Base-by-base conservation (phyloP, 53 echinoderm and acorn worm species). In the Mesocentrotus franciscanus region DNA sequence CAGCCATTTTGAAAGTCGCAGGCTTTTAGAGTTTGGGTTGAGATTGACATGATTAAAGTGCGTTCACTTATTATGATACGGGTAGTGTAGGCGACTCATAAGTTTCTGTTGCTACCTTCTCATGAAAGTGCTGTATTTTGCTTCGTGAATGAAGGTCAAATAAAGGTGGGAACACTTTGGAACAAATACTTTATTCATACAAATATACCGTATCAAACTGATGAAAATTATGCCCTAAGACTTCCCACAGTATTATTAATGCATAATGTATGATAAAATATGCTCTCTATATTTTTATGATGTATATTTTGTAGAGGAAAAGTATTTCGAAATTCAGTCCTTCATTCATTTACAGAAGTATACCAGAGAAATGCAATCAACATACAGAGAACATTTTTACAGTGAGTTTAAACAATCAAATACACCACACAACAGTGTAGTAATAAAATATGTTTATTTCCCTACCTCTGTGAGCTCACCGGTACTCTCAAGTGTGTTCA, bases 31-130 rank as follows among this genome's bases (percentile, higher is more conserved):
- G 24, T 33, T 32, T 29, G 66, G 0, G 91, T 30, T 76, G 57
- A 74, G 93, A 93, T 93, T 93, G 93, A 93, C 93, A 75, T 55
- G 26, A 58, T 30, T 18, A 94, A 94, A 94, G 94, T 94, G 85
- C 94, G 24, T 94, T 94, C 84, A 94, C 94, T 94, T 56, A 26
- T 13, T 56, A 18, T 61, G 56, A 30, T 61, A 30, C 32, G 61
- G 24, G 15, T 30, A 30, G 75, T 30, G 29, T 75, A 66, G 66
- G 22, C 33, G 26, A 13, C 14, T 29, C 76, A 78, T 16, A 12
- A 0, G 78, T 30, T 34, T 34, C 78, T 78, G 32, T 10, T 78
- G 78, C 78, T 29, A 84, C 49, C 17, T 84, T 42, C 84, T 49
- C 84, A 84, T 22, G 84, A 84, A 49, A 24, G 42, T 84, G 84